Percentiles rank a stretch among this genome's conserved stretches.
These are phyloP conservation scores for Pseudomugil gertrudae DNA, from an alignment of 2,797 vertebrate genomes.

Conservation along the genomic window DNA sequence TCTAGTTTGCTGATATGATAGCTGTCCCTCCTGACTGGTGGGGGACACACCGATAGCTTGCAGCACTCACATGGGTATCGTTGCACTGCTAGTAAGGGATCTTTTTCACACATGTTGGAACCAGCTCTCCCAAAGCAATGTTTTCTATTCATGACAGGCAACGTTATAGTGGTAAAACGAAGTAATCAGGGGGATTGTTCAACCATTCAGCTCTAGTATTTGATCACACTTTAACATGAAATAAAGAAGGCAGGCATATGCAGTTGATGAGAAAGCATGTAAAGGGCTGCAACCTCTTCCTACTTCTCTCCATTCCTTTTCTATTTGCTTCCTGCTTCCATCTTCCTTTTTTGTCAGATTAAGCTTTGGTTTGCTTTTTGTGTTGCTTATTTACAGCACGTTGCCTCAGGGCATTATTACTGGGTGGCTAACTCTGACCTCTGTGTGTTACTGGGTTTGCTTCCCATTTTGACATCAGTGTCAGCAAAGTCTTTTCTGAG, in stretches of 20 bases:
- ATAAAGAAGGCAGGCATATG: slow-evolving; percentile 16
- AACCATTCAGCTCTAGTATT: slow-evolving; percentile 1
- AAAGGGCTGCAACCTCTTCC: slow-evolving; percentile 16
- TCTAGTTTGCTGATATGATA: slow-evolving; percentile 22
- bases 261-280: slow-evolving; percentile 18
- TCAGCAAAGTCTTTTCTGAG: not conserved
- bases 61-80: slow-evolving; percentile 10
- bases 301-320: slow-evolving; percentile 9
- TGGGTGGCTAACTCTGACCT: not conserved
- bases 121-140: slow-evolving; percentile 5
- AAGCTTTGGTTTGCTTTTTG: slow-evolving; percentile 4
- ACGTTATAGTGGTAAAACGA: slow-evolving; percentile 9
- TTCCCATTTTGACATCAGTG: not conserved
- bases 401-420: not conserved
- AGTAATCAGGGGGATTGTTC: slow-evolving; percentile 10
- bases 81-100: slow-evolving; percentile 11
- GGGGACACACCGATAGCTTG: slow-evolving; percentile 20
- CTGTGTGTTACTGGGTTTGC: slow-evolving; percentile 5
- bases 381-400: slow-evolving; percentile 2
- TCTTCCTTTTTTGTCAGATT: slow-evolving; percentile 11
- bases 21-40: slow-evolving; percentile 38
- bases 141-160: slow-evolving; percentile 15
- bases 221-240: slow-evolving; percentile 31
- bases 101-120: not conserved
- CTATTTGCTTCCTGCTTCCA: slow-evolving; percentile 15